Base-by-base conservation (phyloP, 1,140 invertebrate species). In the Drosophila pruinosa region DNA sequence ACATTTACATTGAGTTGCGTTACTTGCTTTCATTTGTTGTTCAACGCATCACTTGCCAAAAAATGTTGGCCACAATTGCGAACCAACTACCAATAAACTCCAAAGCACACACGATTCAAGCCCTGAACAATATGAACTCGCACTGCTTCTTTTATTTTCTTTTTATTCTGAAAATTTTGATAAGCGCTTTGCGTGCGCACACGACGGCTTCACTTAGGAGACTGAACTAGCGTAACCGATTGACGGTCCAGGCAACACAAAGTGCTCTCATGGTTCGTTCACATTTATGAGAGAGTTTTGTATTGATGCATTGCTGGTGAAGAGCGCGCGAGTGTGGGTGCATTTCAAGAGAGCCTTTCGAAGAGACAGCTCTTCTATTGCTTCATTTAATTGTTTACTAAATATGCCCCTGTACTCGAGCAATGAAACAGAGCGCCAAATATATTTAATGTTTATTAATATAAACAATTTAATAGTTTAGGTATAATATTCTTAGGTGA, bases 1-100 rank as follows among this genome's bases (percentile, higher is more conserved):
- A 88, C 82, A 86, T 78, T 88, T 88, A 59, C 81, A 86, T 88
- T 88, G 57, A 85, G 78, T 85, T 74, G 78, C 76, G 54, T 64
- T 74, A 48, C 34, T 64, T 76, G 78, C 75, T 68, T 81, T 74
- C 64, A 58, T 57, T 64, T 76, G 61, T 57, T 65, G 47, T 74
- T 62, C 52, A 73, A 76, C 72, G 78, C 71, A 78, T 82, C 75
- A 69, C 59, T 77, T 85, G 81, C 77, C 81, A 77, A 81, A 77
- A 68, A 28, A 17, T 59, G 73, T 48, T 78, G 75, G 70, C 53
- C 73, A 58, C 64, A 71, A 61, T 41, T n/a, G n/a, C n/a, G n/a
- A 65, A 19, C 47, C 58, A 58, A 65, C 52, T 64, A 71, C 61
- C 57, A 75, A 75, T 68, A 26, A 28, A 12, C 10, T 21, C 28